Evolutionary conservation across 23 tunicate genomes (phyloP).

Genomic region (Clavelina lepadiformis): DNA sequence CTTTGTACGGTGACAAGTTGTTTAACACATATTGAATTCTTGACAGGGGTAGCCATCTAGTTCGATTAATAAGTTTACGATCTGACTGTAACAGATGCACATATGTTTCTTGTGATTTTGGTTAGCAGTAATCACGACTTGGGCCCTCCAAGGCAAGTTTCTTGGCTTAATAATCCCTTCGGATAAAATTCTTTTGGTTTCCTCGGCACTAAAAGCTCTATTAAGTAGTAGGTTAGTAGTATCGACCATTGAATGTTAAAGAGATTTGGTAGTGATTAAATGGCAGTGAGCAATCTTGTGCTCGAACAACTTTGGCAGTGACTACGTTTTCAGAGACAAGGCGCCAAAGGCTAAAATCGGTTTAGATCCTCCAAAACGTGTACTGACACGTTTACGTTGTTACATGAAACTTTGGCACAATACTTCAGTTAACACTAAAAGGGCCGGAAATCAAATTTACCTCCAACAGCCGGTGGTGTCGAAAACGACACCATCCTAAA

Average conservation of each 20-base stretch:
- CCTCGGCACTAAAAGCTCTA: neutral
- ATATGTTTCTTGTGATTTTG: slow-evolving; percentile 2
- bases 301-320: neutral
- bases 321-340: slow-evolving; percentile 6
- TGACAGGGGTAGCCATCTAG: slow-evolving; percentile 17
- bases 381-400: slow-evolving; percentile 3
- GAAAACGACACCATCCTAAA: no score
- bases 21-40: slow-evolving; percentile 10
- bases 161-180: slow-evolving; percentile 19
- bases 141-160: slow-evolving; percentile 11
- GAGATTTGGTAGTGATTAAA: slow-evolving; percentile 2
- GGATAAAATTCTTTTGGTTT: neutral
- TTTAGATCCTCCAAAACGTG: neutral
- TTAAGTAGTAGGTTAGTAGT: no score
- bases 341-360: slow-evolving; percentile 7
- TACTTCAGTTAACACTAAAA: no score
- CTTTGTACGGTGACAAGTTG: slow-evolving; percentile 2
- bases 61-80: neutral
- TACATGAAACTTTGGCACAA: slow-evolving; percentile 9
- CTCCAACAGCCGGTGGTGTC: no score
- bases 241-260: slow-evolving; percentile 4
- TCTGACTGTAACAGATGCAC: slow-evolving; percentile 22
- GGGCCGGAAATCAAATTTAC: no score
- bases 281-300: neutral
- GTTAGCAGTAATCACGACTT: neutral